Conservation (phyloP, 2,113 vertebrate species). For the Aythya baeri region DNA sequence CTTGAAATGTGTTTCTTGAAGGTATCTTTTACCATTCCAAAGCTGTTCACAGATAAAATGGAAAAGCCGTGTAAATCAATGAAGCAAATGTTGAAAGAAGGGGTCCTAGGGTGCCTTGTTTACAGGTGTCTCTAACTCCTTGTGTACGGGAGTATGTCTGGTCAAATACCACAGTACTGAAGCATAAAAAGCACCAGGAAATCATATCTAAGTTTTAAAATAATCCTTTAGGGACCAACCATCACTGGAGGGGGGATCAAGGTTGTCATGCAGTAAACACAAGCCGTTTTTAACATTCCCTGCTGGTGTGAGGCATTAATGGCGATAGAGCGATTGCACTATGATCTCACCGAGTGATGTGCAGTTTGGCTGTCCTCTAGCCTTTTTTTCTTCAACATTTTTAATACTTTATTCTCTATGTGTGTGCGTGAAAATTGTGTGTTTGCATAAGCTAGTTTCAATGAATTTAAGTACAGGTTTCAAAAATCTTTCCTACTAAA, state of each 20-base stretch:
- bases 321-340: constrained; percentile 71
- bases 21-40: constrained; percentile 31
- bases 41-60: constrained; percentile 18
- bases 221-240: not conserved
- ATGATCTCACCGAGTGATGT: constrained; percentile 91
- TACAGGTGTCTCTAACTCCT: not conserved
- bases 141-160: not conserved
- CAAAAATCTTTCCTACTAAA: constrained; percentile 82
- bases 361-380: constrained; percentile 74
- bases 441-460: constrained; percentile 78
- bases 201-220: not conserved
- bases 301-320: constrained; percentile 4
- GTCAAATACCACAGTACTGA: not conserved
- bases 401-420: constrained; percentile 59
- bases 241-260: not conserved
- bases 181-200: not conserved
- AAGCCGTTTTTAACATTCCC: constrained; percentile 67
- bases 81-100: not conserved
- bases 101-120: not conserved
- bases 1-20: constrained; percentile 2
- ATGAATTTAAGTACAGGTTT: constrained; percentile 79
- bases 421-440: constrained; percentile 73
- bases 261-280: constrained; percentile 39
- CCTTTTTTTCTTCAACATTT: constrained; percentile 73
- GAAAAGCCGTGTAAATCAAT: not conserved